Base-by-base conservation (phyloP, 2,113 vertebrate genomes). In the Arvicanthis niloticus region DNA sequence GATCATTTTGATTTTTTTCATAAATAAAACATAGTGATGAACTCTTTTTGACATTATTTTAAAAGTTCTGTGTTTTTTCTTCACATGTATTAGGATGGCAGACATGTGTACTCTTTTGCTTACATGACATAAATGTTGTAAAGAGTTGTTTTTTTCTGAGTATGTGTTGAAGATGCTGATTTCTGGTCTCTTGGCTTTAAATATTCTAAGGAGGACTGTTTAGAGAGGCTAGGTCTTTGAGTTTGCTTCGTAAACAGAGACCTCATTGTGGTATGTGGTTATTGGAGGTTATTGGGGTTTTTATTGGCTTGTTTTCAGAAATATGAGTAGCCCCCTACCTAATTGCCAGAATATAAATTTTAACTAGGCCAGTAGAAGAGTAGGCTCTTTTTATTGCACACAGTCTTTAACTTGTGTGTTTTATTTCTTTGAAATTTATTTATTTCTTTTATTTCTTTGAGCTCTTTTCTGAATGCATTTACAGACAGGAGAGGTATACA, bases 271-370 rank as follows among this genome's bases (percentile, higher is more conserved):
- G 48, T 72, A n/a, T 90, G 58, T 89, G 84, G 48, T 89, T 97
- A 24, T 87, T 72, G 95, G 90, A 89, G 84, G 42, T 91, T 97
- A 22, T 81, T 68, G 94, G 89, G 51, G 13, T 85, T 96, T 97
- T 97, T 92, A 84, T 91, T 95, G 19, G 17, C 37, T 67, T 98
- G 42, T 84, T 96, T 94, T 93, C 22, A 97, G 75, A 97, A 97
- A 89, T 95, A 78, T 88, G 88, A 96, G 67, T 89, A 95, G 92
- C 68, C 22, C 56, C 62, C 93, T 94, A n/a, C 68, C 45, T 53
- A 89, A 72, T 94, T 97, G 60, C 91, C 80, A 94, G 94, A 97
- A 89, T 73, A 70, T 73, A 96, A 24, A 72, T 34, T 97, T 97
- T 84, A 93, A 89, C 17, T 92, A 95, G 12, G 21, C 84, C 29